Conservation (phyloP, 2,888 invertebrate genomes). For the Eledone cirrhosa region DNA sequence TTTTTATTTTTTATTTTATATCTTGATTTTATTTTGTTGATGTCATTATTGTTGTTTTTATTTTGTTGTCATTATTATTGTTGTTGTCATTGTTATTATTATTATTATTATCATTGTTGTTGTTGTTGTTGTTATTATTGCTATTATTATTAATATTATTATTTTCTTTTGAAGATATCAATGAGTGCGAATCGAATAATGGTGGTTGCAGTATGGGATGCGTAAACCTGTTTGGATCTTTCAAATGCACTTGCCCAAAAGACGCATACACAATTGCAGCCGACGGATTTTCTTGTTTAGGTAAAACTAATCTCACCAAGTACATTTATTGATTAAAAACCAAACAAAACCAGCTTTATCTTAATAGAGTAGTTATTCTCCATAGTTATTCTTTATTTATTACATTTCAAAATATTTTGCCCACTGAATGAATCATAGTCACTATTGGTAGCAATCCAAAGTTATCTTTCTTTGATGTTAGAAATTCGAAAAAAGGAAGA, state of each 20-base stretch:
- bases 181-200: conserved; percentile 29
- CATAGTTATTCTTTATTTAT: too few species aligned
- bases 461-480: too few species aligned
- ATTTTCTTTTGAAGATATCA: conserved; percentile 24
- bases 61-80: background rate
- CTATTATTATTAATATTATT: background rate
- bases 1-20: background rate
- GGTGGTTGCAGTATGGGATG: conserved; percentile 31
- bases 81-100: background rate
- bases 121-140: background rate
- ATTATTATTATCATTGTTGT: background rate
- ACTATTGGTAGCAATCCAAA: too few species aligned
- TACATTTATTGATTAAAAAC: too few species aligned
- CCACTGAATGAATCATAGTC: too few species aligned
- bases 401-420: too few species aligned
- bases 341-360: too few species aligned
- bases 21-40: background rate
- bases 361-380: background rate
- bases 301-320: background rate
- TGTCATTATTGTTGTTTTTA: too few species aligned
- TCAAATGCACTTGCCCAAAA: conserved; percentile 16
- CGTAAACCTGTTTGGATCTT: conserved; percentile 25
- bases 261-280: background rate
- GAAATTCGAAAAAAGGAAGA: too few species aligned
- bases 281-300: conserved; percentile 7